Percentiles rank a stretch among this genome's conserved stretches.
Evolutionary conservation across 2,888 invertebrate species (phyloP).

Genomic region (Macaria notata): DNA sequence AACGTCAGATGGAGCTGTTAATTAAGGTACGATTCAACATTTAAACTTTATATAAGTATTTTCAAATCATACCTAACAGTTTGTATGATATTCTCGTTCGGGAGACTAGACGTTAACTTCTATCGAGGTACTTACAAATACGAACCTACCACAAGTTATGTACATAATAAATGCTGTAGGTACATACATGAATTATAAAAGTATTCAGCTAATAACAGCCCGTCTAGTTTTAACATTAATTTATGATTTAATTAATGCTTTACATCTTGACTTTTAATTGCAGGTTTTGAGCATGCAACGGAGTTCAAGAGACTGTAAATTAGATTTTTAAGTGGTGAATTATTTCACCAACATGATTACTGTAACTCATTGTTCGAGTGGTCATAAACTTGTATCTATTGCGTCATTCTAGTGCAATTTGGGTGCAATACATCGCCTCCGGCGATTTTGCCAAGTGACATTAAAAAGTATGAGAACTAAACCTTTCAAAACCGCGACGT

Average conservation of each 20-base stretch:
- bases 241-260: constrained; percentile 3
- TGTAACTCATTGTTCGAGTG: constrained; percentile 20
- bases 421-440: constrained; percentile 46
- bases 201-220: not conserved
- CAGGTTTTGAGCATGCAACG: not conserved
- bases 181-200: too few relatives aligned
- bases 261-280: constrained; percentile 2
- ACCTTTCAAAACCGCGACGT: constrained; percentile 69
- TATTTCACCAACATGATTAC: constrained; percentile 16
- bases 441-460: constrained; percentile 60
- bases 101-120: too few relatives aligned
- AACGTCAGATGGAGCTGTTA: too few relatives aligned
- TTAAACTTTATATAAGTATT: too few relatives aligned
- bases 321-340: constrained; percentile 4
- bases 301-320: constrained; percentile 5
- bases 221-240: constrained; percentile 2
- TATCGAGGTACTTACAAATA: too few relatives aligned
- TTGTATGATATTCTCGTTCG: too few relatives aligned
- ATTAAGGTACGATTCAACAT: too few relatives aligned
- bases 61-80: too few relatives aligned
- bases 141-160: too few relatives aligned
- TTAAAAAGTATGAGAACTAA: constrained; percentile 76
- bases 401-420: constrained; percentile 34
- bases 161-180: too few relatives aligned
- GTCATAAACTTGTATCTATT: constrained; percentile 27